Evolutionary conservation across 2,113 vertebrate genomes (phyloP).

Genomic region (Synodontis membranacea): DNA sequence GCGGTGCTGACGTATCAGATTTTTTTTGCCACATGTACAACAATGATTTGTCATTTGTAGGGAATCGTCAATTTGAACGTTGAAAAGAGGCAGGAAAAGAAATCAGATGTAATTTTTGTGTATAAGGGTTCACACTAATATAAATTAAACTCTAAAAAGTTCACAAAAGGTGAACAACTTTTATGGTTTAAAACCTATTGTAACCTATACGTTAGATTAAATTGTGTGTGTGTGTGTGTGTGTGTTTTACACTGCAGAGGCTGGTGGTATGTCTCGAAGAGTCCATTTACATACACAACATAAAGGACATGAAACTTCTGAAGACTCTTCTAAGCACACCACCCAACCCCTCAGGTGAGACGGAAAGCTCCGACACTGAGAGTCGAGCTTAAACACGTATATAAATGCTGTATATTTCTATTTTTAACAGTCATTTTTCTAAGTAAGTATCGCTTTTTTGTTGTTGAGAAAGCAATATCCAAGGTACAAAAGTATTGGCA

Average conservation of each 20-base stretch:
- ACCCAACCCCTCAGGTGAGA: constrained; percentile 82
- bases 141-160: no score
- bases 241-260: constrained; percentile 67
- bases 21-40: background rate
- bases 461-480: background rate
- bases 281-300: constrained; percentile 89
- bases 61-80: background rate
- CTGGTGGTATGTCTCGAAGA: constrained; percentile 89
- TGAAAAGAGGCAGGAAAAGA: background rate
- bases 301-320: constrained; percentile 91
- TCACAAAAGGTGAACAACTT: background rate
- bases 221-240: background rate
- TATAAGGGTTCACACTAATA: background rate
- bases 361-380: background rate
- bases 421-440: background rate
- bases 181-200: background rate
- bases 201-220: no score
- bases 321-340: constrained; percentile 89
- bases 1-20: background rate
- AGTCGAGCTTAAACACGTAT: background rate
- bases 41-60: background rate
- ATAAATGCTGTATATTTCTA: background rate
- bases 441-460: background rate
- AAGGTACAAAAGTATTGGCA: background rate
- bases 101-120: background rate